Base-by-base conservation (phyloP, 2,797 vertebrate genomes). In the Semaprochilodus insignis region DNA sequence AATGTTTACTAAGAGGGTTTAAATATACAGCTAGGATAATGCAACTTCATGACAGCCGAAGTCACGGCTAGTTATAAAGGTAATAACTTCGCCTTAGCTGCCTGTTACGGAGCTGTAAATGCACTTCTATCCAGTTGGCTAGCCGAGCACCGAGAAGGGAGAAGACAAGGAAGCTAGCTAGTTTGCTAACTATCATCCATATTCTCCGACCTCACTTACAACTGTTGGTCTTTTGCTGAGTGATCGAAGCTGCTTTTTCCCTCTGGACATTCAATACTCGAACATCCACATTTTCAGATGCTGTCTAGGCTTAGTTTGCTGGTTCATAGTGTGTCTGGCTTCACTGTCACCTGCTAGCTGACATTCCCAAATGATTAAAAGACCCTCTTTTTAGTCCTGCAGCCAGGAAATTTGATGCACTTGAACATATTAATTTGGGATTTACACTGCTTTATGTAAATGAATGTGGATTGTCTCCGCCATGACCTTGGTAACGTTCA, bases 291-390 rank as follows among this genome's bases (percentile, higher is more conserved):
- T 17, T 67, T 69, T n/a, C 14, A 31, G 19, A 23, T 27, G 10
- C 1, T 27, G 1, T 52, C 25, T 23, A 48, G 16, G 1, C 3
- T 48, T n/a, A n/a, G n/a, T 66, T 25, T 17, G 21, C 14, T n/a
- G 5, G 25, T 27, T 67, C 1, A 0, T 6, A 27, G 10, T 3
- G 31, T 65, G 6, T 59, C 48, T n/a, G 7, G 14, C 3, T 19
- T 67, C 34, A 48, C 14, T 59, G 25, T 60, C 76, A 67, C 70
- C 44, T 82, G 66, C 63, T 77, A 63, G 27, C 67, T 63, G 31
- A 17, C 31, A 36, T 36, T 19, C 19, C 70, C 3, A n/a, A 51
- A 15, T 67, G 13, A 59, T 52, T 69, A 76, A 60, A 76, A 4
- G 7, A 31, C 57, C 57, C 21, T 25, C 59, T 1, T 62, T 11